Evolutionary conservation across 1,140 invertebrate genomes (phyloP).

Genomic region (Aphis craccivora): DNA sequence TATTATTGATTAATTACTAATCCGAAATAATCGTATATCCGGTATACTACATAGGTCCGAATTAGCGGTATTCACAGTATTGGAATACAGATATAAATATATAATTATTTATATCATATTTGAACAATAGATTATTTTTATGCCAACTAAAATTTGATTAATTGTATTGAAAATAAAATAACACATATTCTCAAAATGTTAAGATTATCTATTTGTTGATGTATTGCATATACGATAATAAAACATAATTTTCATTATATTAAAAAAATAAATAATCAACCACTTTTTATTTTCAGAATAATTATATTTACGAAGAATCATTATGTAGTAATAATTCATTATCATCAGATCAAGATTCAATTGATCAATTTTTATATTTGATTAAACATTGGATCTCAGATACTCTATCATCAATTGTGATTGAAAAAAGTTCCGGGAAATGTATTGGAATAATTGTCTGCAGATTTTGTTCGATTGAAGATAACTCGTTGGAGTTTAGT

Average conservation of each 20-base stretch:
- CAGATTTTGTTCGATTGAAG: constrained; percentile 40
- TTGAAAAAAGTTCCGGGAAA: constrained; percentile 45
- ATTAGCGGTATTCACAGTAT: too few relatives aligned
- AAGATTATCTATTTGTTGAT: neutral
- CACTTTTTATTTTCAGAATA: neutral
- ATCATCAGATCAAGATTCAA: constrained; percentile 24
- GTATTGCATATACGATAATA: neutral
- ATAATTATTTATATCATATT: too few relatives aligned
- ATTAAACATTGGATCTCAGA: constrained; percentile 38
- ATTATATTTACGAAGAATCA: constrained; percentile 47
- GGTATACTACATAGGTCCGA: too few relatives aligned
- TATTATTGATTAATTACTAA: too few relatives aligned
- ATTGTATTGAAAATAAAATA: too few relatives aligned
- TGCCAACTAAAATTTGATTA: too few relatives aligned
- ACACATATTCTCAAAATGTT: neutral
- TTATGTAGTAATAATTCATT: neutral
- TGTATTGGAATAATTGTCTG: constrained; percentile 10
- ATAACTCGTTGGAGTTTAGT: constrained; percentile 42
- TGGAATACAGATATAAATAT: too few relatives aligned
- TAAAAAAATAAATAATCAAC: neutral
- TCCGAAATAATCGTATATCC: too few relatives aligned
- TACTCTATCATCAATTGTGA: constrained; percentile 28
- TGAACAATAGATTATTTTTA: too few relatives aligned
- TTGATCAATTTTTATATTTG: constrained; percentile 47
- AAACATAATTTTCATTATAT: neutral